These are phyloP conservation scores for Drosophila obscura DNA, from an alignment of 1,140 invertebrate species.

Conservation along the genomic window DNA sequence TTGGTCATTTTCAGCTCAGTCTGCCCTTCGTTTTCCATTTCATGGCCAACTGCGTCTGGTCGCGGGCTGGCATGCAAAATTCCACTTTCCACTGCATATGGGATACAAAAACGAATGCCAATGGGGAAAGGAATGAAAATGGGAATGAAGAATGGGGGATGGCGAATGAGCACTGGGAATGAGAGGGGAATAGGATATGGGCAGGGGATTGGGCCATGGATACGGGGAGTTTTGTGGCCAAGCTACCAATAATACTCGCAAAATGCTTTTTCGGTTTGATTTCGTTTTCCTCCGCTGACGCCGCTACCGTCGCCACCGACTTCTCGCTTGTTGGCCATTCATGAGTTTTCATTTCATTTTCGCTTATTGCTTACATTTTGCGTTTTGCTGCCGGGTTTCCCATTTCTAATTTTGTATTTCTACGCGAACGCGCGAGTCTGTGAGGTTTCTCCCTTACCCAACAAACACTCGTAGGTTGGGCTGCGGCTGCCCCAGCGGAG, in stretches of 20 bases:
- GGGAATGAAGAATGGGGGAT: constrained; percentile 6
- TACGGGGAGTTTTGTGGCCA: constrained; percentile 10
- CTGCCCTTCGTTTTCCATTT: constrained; percentile 74
- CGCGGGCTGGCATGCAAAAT: constrained; percentile 62
- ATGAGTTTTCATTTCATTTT: constrained; percentile 82
- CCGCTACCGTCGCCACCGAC: neutral
- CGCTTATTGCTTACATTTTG: constrained; percentile 79
- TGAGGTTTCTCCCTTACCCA: constrained; percentile 52
- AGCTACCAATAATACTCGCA: constrained; percentile 57
- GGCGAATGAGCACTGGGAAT: neutral
- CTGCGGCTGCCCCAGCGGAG: constrained; percentile 39
- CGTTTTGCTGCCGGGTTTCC: constrained; percentile 63
- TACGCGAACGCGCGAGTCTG: constrained; percentile 8
- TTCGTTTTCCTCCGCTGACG: constrained; percentile 36
- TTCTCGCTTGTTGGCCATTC: constrained; percentile 58
- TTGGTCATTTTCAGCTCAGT: constrained; percentile 65
- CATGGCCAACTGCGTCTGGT: constrained; percentile 58
- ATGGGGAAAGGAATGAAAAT: constrained; percentile 23
- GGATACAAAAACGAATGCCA: constrained; percentile 28
- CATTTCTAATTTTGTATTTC: constrained; percentile 72
- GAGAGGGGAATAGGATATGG: constrained; percentile 1
- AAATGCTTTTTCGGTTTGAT: constrained; percentile 76
- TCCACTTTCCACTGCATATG: constrained; percentile 42
- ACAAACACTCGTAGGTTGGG: constrained; percentile 64
- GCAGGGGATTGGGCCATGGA: neutral